These are phyloP conservation scores for Geophilus truncorum DNA, from an alignment of 2,888 invertebrate species.

Conservation along the genomic window DNA sequence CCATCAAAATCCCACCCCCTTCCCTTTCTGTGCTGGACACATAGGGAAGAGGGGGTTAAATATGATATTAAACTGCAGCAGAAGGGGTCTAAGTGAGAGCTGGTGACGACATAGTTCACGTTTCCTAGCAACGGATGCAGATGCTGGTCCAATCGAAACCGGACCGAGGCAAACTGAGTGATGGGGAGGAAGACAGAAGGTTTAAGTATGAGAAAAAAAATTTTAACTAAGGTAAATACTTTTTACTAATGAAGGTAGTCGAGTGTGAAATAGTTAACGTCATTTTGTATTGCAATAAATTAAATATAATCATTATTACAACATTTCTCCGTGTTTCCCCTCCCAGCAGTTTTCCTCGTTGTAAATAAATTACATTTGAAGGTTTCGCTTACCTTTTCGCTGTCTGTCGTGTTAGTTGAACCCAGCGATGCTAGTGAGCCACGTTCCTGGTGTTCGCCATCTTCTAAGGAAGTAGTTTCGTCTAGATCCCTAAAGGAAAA, in stretches of 20 bases:
- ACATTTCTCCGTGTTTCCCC: neutral
- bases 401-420: constrained; percentile 77
- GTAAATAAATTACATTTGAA: neutral
- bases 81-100: neutral
- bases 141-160: constrained; percentile 12
- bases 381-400: constrained; percentile 72
- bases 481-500: constrained; percentile 92
- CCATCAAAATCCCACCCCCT: neutral
- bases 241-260: too few relatives aligned
- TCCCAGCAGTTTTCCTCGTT: too few relatives aligned
- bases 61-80: neutral
- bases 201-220: neutral
- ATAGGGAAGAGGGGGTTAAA: constrained; percentile 13
- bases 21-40: neutral
- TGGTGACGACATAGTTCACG: neutral
- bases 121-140: constrained; percentile 13
- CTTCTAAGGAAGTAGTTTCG: constrained; percentile 64
- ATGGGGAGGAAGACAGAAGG: neutral
- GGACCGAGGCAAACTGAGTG: constrained; percentile 8
- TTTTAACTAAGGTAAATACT: too few relatives aligned
- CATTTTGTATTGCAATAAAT: too few relatives aligned
- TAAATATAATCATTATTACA: too few relatives aligned
- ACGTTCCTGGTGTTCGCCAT: constrained; percentile 80
- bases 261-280: too few relatives aligned
- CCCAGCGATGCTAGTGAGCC: constrained; percentile 72